A percentile compares a stretch with the other conserved stretches of the same genome.
phyloP scores from a whole-genome alignment of 2,888 invertebrate genomes.

The Alloscopus bannaensis region DNA sequence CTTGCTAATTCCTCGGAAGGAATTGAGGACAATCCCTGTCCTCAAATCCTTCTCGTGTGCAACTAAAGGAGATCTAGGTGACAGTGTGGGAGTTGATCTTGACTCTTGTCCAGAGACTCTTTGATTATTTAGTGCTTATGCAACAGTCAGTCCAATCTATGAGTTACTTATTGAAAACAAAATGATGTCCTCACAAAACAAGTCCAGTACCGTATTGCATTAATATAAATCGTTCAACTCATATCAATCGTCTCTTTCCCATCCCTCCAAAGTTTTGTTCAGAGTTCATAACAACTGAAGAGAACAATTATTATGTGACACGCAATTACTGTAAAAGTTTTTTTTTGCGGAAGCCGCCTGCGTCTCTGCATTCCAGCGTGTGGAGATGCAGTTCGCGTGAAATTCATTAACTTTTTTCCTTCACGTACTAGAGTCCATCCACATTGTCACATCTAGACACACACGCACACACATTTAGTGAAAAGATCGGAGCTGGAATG shows the following conservation, averaged over 20 bases:
- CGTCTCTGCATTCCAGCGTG: too few relatives aligned
- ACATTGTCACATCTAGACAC: neutral
- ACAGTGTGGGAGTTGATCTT: neutral
- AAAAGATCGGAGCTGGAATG: neutral
- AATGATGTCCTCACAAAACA: too few relatives aligned
- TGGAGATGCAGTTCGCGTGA: neutral
- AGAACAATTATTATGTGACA: too few relatives aligned
- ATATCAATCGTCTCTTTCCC: neutral
- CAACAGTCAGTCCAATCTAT: too few relatives aligned
- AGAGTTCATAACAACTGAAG: neutral
- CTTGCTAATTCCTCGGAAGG: constrained; percentile 32
- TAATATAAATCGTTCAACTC: too few relatives aligned
- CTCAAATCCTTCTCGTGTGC: constrained; percentile 48
- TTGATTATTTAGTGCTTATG: too few relatives aligned
- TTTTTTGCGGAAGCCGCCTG: neutral
- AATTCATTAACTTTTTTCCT: neutral
- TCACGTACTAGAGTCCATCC: neutral
- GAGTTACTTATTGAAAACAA: too few relatives aligned
- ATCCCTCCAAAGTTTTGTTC: neutral
- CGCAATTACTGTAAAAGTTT: too few relatives aligned
- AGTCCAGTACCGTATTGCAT: too few relatives aligned
- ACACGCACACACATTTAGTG: neutral
- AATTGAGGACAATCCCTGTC: constrained; percentile 61
- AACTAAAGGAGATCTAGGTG: neutral
- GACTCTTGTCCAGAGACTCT: too few relatives aligned